Conservation (phyloP, 2,113 vertebrate genomes). For the Serinus canaria region DNA sequence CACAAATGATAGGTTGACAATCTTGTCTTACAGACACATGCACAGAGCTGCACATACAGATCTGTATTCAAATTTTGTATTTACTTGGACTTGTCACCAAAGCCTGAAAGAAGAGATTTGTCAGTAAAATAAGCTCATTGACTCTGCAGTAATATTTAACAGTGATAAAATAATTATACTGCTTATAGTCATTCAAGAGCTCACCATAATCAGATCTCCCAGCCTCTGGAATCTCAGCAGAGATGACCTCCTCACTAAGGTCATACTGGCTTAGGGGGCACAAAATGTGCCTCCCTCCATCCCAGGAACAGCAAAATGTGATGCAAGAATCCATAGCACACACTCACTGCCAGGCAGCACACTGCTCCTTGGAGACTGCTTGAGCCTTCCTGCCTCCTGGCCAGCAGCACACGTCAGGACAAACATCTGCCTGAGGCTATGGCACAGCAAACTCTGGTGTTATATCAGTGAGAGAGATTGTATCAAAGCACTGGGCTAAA, state of each 20-base stretch:
- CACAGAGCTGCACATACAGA: neutral
- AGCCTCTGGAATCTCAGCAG: neutral
- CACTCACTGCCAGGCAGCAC: neutral
- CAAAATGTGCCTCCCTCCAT: accelerated
- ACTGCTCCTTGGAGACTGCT: neutral
- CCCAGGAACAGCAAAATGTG: neutral
- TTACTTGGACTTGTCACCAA: neutral
- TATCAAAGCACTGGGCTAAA: neutral
- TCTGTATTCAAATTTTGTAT: neutral
- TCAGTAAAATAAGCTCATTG: neutral
- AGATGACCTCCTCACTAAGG: neutral
- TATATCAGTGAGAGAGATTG: neutral
- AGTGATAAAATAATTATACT: neutral
- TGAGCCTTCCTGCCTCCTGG: neutral
- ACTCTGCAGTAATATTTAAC: neutral
- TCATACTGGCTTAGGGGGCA: neutral
- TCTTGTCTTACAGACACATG: neutral
- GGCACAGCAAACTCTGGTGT: neutral
- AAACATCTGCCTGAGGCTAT: neutral
- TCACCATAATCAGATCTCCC: neutral
- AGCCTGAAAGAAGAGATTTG: neutral
- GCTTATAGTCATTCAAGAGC: neutral
- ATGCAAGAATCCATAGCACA: neutral
- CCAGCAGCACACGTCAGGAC: neutral
- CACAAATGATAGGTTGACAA: neutral